Conservation (phyloP, 2,797 vertebrate genomes). For the Tangara arthus region DNA sequence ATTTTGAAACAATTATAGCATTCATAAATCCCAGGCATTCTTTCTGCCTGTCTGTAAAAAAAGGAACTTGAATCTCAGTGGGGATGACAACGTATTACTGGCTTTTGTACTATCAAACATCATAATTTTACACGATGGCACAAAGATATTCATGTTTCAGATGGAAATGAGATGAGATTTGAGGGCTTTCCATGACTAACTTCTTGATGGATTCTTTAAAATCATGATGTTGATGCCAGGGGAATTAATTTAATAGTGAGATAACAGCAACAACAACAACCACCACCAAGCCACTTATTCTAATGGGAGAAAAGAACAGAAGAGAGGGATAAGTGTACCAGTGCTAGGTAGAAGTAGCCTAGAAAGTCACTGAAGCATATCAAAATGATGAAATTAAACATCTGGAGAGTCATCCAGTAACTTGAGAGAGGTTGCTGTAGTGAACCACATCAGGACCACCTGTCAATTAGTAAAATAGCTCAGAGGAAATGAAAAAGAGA, state of each 20-base stretch:
- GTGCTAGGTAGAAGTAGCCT: slow-evolving; percentile 39
- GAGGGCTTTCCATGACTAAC: background rate
- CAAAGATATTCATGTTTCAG: background rate
- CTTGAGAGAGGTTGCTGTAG: slow-evolving; percentile 28
- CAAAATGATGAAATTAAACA: slow-evolving; percentile 45
- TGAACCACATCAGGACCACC: slow-evolving; percentile 51
- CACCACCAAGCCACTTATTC: background rate
- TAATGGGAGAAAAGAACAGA: background rate
- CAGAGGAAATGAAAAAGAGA: slow-evolving; percentile 28
- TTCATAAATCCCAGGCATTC: background rate
- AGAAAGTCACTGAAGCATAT: slow-evolving; percentile 42
- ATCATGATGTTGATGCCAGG: background rate
- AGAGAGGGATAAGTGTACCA: background rate
- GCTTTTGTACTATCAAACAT: background rate
- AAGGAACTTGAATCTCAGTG: background rate
- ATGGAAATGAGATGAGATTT: background rate
- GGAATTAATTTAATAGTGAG: slow-evolving; percentile 37
- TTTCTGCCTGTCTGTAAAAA: background rate
- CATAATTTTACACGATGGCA: background rate
- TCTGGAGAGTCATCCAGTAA: slow-evolving; percentile 37
- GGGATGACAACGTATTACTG: background rate
- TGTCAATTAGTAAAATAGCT: slow-evolving; percentile 47
- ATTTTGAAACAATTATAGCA: background rate
- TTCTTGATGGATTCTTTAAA: slow-evolving; percentile 5
- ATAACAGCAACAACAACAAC: background rate